Conservation (phyloP, 2,797 vertebrate species). For the Florisuga fusca region DNA sequence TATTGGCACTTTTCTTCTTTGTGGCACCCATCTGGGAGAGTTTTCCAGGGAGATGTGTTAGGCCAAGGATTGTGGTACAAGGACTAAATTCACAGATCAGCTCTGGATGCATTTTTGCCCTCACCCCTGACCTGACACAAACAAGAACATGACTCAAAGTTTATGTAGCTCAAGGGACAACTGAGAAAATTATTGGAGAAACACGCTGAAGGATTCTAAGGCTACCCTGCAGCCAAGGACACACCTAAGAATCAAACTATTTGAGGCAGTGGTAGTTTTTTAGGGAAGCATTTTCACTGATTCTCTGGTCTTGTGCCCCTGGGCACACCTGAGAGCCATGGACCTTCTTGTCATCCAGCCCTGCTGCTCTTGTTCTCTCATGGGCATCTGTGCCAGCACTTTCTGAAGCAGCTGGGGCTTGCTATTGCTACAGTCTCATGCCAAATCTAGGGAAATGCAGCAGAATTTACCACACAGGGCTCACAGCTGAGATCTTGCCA, state of each 20-base stretch:
- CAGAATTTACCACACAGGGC: background rate
- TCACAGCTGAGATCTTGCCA: background rate
- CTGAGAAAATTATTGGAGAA: background rate
- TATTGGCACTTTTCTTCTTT: background rate
- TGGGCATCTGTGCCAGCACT: background rate
- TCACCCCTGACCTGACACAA: background rate
- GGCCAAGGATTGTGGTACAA: background rate
- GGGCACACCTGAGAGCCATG: accelerated
- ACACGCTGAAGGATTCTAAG: background rate
- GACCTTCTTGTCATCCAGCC: background rate
- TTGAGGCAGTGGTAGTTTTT: accelerated
- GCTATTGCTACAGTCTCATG: background rate
- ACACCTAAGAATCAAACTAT: background rate
- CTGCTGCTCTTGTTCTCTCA: background rate
- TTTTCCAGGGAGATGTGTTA: background rate
- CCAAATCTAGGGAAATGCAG: background rate
- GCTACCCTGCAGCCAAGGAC: background rate
- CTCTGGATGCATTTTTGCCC: background rate
- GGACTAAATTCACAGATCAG: accelerated
- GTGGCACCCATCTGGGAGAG: background rate
- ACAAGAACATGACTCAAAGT: background rate
- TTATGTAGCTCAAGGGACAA: background rate
- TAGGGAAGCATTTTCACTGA: background rate
- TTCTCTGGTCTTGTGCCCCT: background rate
- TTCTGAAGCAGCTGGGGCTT: background rate